Evolutionary conservation across 2,113 vertebrate species (phyloP), one percentile per base, ranked within the genome.

Genomic region (Callopanchax toddi): DNA sequence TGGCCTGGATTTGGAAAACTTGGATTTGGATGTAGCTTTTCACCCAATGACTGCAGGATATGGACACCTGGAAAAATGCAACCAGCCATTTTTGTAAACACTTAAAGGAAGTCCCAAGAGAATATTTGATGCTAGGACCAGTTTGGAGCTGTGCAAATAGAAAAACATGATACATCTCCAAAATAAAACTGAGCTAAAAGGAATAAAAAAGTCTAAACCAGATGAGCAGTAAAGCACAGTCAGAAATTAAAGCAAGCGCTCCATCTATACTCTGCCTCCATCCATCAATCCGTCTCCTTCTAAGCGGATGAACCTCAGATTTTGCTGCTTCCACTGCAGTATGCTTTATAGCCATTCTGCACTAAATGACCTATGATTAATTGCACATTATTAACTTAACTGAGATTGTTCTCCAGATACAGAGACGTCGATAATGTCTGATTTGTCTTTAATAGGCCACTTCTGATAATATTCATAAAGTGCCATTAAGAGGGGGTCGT

Each of bases 311-410:
- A 71, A 84, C 67, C 70, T 70, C 73, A 79, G 83, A 89, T 86
- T 72, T 85, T 63, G 60, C 52, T 25, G 49, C 59, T 53, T 72
- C 64, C 76, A 54, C 71, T 25, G 56, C 49, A 52, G 54, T 61
- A 52, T 78, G 57, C 51, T 76, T 67, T 59, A 69, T 76, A 25
- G 55, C 61, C 76, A 62, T 76, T 71, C 44, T 71, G 79, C 49
- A 40, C 81, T 89, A 89, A 90, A 85, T 86, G 86, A 90, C 87
- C 87, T 71, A 82, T 89, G 90, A 92, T 91, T 90, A 89, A 92
- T 91, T 80, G 84, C 78, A 62, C 79, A 71, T 91, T 92, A 92
- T 91, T 91, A 90, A 86, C 82, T 82, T 77, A 85, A 85, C 75
- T 68, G 78, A 69, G 84, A 91, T 89, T 87, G 79, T 86, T 89